Evolutionary conservation across 2,888 invertebrate species (phyloP).

Genomic region (Cantharis nigra): DNA sequence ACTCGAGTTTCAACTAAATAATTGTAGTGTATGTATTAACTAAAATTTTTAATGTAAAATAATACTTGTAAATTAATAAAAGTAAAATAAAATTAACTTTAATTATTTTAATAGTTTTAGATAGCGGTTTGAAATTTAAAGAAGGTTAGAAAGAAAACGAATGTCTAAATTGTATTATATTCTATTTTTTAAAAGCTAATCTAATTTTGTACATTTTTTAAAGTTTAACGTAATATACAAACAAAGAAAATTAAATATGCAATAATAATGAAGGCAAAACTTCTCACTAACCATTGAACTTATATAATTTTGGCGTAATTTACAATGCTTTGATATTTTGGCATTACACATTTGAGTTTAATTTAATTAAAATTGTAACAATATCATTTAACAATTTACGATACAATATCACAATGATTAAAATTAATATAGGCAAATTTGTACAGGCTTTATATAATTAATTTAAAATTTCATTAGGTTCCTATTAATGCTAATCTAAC

Average conservation of each 20-base stretch:
- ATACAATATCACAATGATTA: slow-evolving; percentile 32
- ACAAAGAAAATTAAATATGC: slow-evolving; percentile 26
- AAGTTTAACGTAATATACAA: slow-evolving; percentile 22
- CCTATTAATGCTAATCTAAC: slow-evolving; percentile 7
- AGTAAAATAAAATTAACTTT: background rate
- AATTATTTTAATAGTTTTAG: background rate
- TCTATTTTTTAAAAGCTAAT: slow-evolving; percentile 29
- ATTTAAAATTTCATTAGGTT: background rate
- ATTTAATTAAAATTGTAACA: slow-evolving; percentile 29
- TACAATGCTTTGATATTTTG: slow-evolving; percentile 27
- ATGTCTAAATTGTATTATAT: slow-evolving; percentile 20
- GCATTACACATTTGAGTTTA: slow-evolving; percentile 30
- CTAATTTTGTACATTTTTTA: slow-evolving; percentile 23
- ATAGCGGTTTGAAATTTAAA: too few species aligned
- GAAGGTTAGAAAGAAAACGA: background rate
- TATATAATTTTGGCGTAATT: slow-evolving; percentile 30
- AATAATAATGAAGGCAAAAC: slow-evolving; percentile 28
- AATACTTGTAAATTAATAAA: background rate
- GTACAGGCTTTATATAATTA: slow-evolving; percentile 18
- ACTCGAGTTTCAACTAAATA: slow-evolving; percentile 96
- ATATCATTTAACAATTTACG: slow-evolving; percentile 29
- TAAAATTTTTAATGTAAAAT: background rate
- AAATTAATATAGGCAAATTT: slow-evolving; percentile 27
- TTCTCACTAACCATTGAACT: slow-evolving; percentile 31
- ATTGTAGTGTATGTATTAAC: slow-evolving; percentile 36